Evolutionary conservation across 2,888 invertebrate genomes (phyloP).

Genomic region (Conops quadrifasciatus): DNA sequence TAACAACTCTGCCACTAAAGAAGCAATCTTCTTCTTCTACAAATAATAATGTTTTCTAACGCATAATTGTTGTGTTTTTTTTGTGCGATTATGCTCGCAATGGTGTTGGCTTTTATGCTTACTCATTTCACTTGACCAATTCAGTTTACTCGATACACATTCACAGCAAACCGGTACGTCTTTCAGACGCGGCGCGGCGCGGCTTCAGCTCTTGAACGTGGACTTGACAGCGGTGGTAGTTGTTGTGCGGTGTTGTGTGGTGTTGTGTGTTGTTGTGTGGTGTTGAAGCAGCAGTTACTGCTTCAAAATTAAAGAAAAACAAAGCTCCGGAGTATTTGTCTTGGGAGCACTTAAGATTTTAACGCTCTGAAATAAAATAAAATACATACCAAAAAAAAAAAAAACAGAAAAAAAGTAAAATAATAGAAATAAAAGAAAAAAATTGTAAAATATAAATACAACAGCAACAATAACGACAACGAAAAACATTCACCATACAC

Average conservation of each 20-base stretch:
- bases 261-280: not conserved
- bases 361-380: constrained; percentile 2
- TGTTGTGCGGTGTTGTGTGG: no score
- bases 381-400: not conserved
- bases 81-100: no score
- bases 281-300: not conserved
- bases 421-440: not conserved
- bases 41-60: not conserved
- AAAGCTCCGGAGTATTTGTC: constrained; percentile 13
- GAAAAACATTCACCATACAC: not conserved
- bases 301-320: not conserved
- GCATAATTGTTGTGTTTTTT: no score
- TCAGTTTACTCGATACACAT: constrained; percentile 8
- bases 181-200: not conserved
- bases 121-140: not conserved
- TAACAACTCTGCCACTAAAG: no score
- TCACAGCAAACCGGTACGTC: constrained; percentile 10
- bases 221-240: not conserved
- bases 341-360: constrained; percentile 14
- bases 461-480: not conserved
- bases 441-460: constrained; percentile 4
- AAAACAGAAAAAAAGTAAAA: constrained; percentile 3
- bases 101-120: not conserved
- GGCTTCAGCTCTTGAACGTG: not conserved
- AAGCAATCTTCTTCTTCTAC: no score